Evolutionary conservation across 2,888 invertebrate species (phyloP), one percentile per base, ranked within the genome.

Genomic region (Pterostichus madidus): DNA sequence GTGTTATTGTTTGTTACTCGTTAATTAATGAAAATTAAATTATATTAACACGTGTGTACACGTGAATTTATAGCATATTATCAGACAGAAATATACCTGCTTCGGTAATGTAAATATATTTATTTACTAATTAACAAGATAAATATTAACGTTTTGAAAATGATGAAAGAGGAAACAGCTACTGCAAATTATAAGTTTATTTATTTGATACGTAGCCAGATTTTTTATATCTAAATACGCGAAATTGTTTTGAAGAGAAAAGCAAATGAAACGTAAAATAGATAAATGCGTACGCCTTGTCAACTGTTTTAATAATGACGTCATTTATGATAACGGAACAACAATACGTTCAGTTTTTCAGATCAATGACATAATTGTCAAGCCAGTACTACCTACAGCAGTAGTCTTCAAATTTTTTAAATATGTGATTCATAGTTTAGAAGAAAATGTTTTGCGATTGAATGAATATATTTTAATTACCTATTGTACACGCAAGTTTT

Each of bases 201-300:
- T 24, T 39, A 24, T 59, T 59, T 59, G 59, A 24, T 59, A 31
- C 24, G 10, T 8, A 31, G 59, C 59, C 59, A 59, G 31, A 59
- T 11, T 17, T 56, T 56, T 31, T 5, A 59, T 11, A 59, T 59
- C 17, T 17, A 59, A 59, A 59, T 59, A 24, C 31, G 15, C 59
- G 11, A 31, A 17, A 59, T 59, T 31, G 10, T 31, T 59, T 59
- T 10, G 7, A 24, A 10, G 7, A 24, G 59, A 59, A 59, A 24
- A 24, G 31, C 31, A 59, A 24, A 15, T 31, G 17, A 59, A 59
- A 17, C 53, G 53, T 15, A 15, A 53, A 53, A 53, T 15, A 53
- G 5, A 39, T 39, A 39, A n/a, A 7, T 39, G 8, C 6, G 39
- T 39, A 39, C 39, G 39, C 6, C 39, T 39, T 39, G 39, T 7